Base-by-base conservation (phyloP, 2,888 invertebrate genomes). In the Acanthosoma haemorrhoidale region DNA sequence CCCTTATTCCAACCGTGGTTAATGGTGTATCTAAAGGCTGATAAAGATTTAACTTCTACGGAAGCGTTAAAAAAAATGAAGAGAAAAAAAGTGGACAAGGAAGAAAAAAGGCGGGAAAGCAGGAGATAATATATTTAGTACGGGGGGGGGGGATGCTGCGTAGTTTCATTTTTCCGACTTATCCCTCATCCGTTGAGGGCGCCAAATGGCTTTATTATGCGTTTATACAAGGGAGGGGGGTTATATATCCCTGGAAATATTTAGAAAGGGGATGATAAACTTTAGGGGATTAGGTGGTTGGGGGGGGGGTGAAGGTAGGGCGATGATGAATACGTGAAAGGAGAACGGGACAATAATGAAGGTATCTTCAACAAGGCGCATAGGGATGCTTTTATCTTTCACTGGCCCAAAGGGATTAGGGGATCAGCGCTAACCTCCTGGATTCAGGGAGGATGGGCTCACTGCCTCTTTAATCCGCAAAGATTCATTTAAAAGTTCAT, bases 141-240 rank as follows among this genome's bases (percentile, higher is more conserved):
- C 9, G 31, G 32, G 59, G 31, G 38, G 38, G 38, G 38, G 38
- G 38, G 38, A 36, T 9, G 38, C n/a, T 16, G 59, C 59, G 15
- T 15, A 3, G 4, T 15, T 59, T 59, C 59, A 59, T 59, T 59
- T 59, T 58, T n/a, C 31, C 58, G 13, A 29, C 58, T 57, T 57
- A 29, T 57, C 57, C 39, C 29, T 21, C 8, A 3, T n/a, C 21
- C 3, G 11, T 32, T 59, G 16, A 32, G 43, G 25, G 25, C 25
- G 34, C 59, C 29, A 59, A 59, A 59, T 32, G 31, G 59, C 32
- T 34, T 59, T 59, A 59, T 59, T 59, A 59, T 59, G 59, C 59
- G 18, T 58, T 58, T 58, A 58, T 29, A 58, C n/a, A 41, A 16
- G 41, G 43, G 18, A 2, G 43, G 4, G 11, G 25, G 13, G 13